Percentiles rank a stretch among this genome's conserved stretches.
These are phyloP conservation scores for Embidobia sp. DNA, from an alignment of 2,888 invertebrate genomes.

Conservation along the genomic window DNA sequence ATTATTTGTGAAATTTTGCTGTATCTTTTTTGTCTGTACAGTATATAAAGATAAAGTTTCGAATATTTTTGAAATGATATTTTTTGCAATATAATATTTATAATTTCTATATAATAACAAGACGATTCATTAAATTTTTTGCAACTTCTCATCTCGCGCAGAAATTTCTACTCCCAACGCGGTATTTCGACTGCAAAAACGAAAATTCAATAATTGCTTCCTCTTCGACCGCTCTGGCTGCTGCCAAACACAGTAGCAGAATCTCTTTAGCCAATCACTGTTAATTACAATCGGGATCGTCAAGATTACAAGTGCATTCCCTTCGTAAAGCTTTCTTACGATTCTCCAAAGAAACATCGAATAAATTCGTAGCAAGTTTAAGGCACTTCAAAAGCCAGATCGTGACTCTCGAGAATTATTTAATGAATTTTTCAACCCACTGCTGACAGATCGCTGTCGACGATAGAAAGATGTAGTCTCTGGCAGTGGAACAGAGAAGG, in stretches of 20 bases:
- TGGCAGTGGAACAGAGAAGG: neutral
- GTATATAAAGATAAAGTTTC: too few species aligned
- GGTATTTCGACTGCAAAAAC: too few species aligned
- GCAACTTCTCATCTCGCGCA: too few species aligned
- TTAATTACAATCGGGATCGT: slow-evolving; percentile 20
- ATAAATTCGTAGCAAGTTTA: slow-evolving; percentile 52
- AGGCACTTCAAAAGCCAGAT: slow-evolving; percentile 23
- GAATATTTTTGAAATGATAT: too few species aligned
- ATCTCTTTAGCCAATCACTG: slow-evolving; percentile 24
- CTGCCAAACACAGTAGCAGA: neutral
- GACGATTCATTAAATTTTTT: too few species aligned
- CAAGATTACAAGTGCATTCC: slow-evolving; percentile 16
- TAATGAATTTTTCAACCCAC: slow-evolving; percentile 52
- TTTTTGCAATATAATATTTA: too few species aligned
- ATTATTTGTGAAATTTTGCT: too few species aligned
- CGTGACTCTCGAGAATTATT: slow-evolving; percentile 42
- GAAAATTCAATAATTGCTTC: neutral
- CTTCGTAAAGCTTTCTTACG: slow-evolving; percentile 20
- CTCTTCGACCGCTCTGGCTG: too few species aligned
- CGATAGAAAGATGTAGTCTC: slow-evolving; percentile 10
- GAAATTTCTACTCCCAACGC: too few species aligned
- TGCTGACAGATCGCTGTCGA: slow-evolving; percentile 44
- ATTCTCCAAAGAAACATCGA: slow-evolving; percentile 33
- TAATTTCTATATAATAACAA: too few species aligned
- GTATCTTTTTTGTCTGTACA: too few species aligned